Percentiles rank a stretch among this genome's conserved stretches.
phyloP scores from a whole-genome alignment of 2,797 vertebrate species.

The Gastrophryne carolinensis region DNA sequence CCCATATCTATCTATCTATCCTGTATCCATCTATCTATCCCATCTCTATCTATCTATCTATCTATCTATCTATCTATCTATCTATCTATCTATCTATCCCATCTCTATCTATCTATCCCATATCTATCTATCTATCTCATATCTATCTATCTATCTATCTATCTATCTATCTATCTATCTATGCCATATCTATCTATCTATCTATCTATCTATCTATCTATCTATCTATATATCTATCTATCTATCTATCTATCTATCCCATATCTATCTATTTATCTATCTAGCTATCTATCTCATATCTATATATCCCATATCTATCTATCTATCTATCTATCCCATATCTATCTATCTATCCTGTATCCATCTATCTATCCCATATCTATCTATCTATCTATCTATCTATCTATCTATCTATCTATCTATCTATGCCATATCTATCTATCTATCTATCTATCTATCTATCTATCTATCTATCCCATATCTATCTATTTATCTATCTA shows the following conservation, averaged over 20 bases:
- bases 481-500: not conserved
- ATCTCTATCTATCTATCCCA: not conserved
- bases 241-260: not conserved
- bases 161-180: no score
- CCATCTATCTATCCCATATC: no score
- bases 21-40: no score
- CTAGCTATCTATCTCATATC: not conserved
- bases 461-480: not conserved
- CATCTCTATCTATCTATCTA: not conserved
- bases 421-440: no score
- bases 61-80: not conserved
- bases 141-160: no score
- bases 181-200: no score
- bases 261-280: not conserved
- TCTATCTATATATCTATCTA: not conserved
- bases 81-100: not conserved
- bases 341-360: no score
- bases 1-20: no score
- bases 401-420: no score
- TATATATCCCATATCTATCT: not conserved
- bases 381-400: no score
- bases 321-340: not conserved
- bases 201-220: not conserved
- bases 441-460: not conserved
- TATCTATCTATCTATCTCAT: no score